Percentiles rank a stretch among this genome's conserved stretches.
Conservation (phyloP, 2,888 invertebrate species). For the Helicoverpa assulta region DNA sequence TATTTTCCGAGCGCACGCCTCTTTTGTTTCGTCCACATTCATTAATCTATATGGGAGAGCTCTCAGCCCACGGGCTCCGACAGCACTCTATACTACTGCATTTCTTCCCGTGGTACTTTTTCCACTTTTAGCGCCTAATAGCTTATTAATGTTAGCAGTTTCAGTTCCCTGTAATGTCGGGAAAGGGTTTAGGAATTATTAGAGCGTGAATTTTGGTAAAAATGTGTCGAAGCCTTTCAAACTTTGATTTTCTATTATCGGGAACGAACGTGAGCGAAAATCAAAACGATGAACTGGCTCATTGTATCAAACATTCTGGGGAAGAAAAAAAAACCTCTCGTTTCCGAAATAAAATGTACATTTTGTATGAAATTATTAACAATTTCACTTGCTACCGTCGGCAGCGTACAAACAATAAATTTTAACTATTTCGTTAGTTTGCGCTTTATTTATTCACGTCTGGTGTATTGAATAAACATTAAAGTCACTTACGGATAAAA, state of each 20-base stretch:
- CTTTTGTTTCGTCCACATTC: slow-evolving; percentile 61
- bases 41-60: slow-evolving; percentile 57
- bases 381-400: slow-evolving; percentile 7
- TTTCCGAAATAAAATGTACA: slow-evolving; percentile 6
- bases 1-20: slow-evolving; percentile 51
- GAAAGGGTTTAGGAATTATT: neutral
- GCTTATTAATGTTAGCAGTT: slow-evolving; percentile 37
- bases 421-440: slow-evolving; percentile 47
- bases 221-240: neutral
- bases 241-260: too few species aligned
- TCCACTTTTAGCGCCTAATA: slow-evolving; percentile 25
- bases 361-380: slow-evolving; percentile 23
- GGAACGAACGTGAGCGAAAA: too few species aligned
- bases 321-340: too few species aligned
- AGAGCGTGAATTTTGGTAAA: neutral
- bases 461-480: slow-evolving; percentile 51
- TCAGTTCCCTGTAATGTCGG: neutral
- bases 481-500: slow-evolving; percentile 53
- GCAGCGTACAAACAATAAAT: slow-evolving; percentile 21
- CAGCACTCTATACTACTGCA: slow-evolving; percentile 23
- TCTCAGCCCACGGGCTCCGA: slow-evolving; percentile 41
- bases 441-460: slow-evolving; percentile 41
- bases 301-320: too few species aligned
- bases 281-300: too few species aligned
- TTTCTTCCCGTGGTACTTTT: slow-evolving; percentile 25